Conservation (phyloP, 2,888 invertebrate genomes). For the Thecophora atra region DNA sequence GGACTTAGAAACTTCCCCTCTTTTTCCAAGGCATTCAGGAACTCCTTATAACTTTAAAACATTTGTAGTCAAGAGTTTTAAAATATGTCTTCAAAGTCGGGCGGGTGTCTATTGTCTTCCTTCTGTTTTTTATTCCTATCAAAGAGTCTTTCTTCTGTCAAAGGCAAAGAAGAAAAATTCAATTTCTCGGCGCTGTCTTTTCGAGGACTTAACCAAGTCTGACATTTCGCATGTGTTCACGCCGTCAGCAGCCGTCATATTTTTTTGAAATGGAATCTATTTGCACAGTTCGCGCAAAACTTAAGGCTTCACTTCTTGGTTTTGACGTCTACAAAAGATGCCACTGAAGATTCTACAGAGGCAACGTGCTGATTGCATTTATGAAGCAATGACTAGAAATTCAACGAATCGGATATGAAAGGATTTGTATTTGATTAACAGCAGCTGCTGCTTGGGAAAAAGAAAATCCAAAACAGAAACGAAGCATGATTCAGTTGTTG, state of each 20-base stretch:
- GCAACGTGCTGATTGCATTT: slow-evolving; percentile 14
- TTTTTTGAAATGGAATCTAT: slow-evolving; percentile 9
- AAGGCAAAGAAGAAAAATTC: too few relatives aligned
- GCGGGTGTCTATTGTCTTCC: too few relatives aligned
- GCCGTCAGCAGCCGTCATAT: background rate
- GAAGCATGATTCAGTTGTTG: background rate
- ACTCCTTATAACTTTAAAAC: too few relatives aligned
- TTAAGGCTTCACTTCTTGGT: slow-evolving; percentile 19
- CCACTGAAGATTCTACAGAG: background rate
- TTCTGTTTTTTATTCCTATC: too few relatives aligned
- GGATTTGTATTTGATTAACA: background rate
- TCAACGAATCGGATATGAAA: background rate
- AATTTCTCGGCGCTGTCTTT: too few relatives aligned
- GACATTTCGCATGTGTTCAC: background rate
- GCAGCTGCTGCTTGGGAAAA: slow-evolving; percentile 14
- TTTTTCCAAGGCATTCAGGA: too few relatives aligned
- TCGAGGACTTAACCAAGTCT: too few relatives aligned
- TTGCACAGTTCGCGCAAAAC: slow-evolving; percentile 16
- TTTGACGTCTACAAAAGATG: too few relatives aligned
- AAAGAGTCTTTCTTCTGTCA: too few relatives aligned
- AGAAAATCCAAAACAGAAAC: slow-evolving; percentile 3
- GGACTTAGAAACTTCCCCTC: too few relatives aligned
- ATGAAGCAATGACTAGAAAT: slow-evolving; percentile 4
- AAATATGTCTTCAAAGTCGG: too few relatives aligned
- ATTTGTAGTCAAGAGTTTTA: too few relatives aligned